Base-by-base conservation (phyloP, 2,888 invertebrate species). In the Thera britannica region DNA sequence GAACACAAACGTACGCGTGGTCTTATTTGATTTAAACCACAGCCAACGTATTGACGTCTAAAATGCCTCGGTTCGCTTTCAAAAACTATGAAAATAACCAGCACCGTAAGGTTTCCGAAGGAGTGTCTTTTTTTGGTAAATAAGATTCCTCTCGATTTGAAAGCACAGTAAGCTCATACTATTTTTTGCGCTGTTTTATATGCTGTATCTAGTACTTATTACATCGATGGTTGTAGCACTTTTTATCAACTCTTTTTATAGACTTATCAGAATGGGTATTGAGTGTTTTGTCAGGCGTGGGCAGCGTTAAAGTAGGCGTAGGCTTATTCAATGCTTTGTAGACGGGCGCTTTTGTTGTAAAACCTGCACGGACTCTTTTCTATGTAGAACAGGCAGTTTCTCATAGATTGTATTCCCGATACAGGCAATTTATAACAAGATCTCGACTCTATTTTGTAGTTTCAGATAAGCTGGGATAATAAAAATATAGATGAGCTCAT, bases 271-370 rank as follows among this genome's bases (percentile, higher is more conserved):
- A 77, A 76, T 72, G 76, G 76, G 79, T 88, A 87, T 87, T 87
- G 88, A 86, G 85, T 88, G 85, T 89, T 87, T 85, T 85, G 85
- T 87, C 78, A 77, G 61, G 82, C 85, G 89, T 89, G 82, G 89
- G 88, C 74, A 59, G 83, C 77, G 85, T 83, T 86, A 85, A 83
- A 85, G 81, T 79, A 76, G 66, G 84, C 83, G 91, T 90, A 87
- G 90, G 90, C 90, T 89, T 90, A 91, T 92, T 87, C 87, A 88
- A 80, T 80, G 84, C 80, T 82, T 83, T 83, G 83, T 82, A 76
- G 81, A 79, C 80, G 77, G 67, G 75, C 74, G 76, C 75, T 77
- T 84, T 85, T 86, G 85, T 86, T 83, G 81, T 83, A 74, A 77
- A 81, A 82, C 80, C 81, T 79, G 79, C 80, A 78, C 77, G 72